These are phyloP conservation scores for Poeciliopsis paucimaculata DNA, from an alignment of 2,797 vertebrate genomes.

Conservation along the genomic window DNA sequence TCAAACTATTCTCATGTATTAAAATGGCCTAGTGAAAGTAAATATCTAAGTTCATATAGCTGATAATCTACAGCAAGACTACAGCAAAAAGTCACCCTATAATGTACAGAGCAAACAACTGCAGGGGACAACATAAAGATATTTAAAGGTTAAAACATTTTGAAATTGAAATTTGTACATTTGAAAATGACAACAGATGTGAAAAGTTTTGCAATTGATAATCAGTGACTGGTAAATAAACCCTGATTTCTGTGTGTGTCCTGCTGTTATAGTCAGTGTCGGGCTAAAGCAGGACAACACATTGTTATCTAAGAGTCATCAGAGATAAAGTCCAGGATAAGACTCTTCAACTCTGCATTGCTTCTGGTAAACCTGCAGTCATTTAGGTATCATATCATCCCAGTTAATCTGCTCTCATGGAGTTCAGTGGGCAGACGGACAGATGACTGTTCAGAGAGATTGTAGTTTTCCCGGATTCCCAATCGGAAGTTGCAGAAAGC, in stretches of 20 bases:
- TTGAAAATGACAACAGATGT: not conserved
- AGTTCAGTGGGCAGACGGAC: slow-evolving; percentile 3
- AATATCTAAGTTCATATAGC: not conserved
- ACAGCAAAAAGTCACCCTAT: not conserved
- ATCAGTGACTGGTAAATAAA: not conserved
- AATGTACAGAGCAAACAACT: not conserved
- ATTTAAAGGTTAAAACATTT: not conserved
- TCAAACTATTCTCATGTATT: not conserved
- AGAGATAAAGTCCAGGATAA: slow-evolving; percentile 3
- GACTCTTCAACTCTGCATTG: not conserved
- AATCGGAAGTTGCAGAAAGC: slow-evolving; percentile 6
- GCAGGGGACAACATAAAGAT: not conserved
- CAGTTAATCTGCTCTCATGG: slow-evolving; percentile 6
- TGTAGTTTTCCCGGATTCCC: not conserved
- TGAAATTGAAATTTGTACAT: not conserved
- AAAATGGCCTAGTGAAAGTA: not conserved
- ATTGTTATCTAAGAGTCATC: not conserved
- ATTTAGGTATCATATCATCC: slow-evolving; percentile 1
- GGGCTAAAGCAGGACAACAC: not conserved
- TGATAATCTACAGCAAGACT: not conserved
- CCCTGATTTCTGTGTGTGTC: not conserved
- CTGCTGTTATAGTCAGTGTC: not conserved
- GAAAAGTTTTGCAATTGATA: not conserved
- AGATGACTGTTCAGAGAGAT: slow-evolving; percentile 1
- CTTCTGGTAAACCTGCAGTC: slow-evolving; percentile 1